These are phyloP conservation scores for Corythoichthys intestinalis DNA, from an alignment of 2,113 vertebrate genomes.

Conservation along the genomic window DNA sequence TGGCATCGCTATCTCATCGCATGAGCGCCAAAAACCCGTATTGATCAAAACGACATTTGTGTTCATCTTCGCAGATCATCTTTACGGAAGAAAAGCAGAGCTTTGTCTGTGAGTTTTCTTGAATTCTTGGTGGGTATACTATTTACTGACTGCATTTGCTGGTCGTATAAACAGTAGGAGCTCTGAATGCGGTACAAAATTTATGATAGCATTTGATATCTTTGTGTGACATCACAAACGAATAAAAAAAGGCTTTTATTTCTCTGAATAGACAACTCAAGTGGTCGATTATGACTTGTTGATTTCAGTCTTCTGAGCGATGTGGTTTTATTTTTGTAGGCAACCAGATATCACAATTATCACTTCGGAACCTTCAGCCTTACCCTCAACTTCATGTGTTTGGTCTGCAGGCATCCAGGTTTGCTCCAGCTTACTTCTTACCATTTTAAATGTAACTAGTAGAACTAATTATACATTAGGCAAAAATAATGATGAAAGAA, in stretches of 20 bases:
- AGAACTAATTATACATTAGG: not conserved
- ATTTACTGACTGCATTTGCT: not conserved
- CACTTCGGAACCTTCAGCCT: constrained; percentile 75
- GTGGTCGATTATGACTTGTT: not conserved
- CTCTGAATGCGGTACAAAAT: no score
- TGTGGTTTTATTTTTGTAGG: constrained; percentile 56
- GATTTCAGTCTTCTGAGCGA: not conserved
- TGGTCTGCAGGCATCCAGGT: constrained; percentile 75
- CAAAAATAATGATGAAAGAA: not conserved
- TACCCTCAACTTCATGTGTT: constrained; percentile 59
- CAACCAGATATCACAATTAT: constrained; percentile 89
- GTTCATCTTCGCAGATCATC: constrained; percentile 74
- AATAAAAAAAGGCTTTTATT: constrained; percentile 57
- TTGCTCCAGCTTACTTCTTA: constrained; percentile 72
- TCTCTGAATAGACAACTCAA: not conserved
- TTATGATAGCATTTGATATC: constrained; percentile 1
- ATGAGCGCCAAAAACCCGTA: not conserved
- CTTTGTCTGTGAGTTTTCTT: constrained; percentile 76
- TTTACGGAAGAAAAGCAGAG: constrained; percentile 83
- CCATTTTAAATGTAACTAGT: no score
- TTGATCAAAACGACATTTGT: not conserved
- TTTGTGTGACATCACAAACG: constrained; percentile 77
- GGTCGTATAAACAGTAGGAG: no score
- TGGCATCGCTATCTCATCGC: not conserved
- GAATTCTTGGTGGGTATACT: not conserved